phyloP scores from a whole-genome alignment of 2,888 invertebrate genomes.

The Scelioninae gen. 1 region DNA sequence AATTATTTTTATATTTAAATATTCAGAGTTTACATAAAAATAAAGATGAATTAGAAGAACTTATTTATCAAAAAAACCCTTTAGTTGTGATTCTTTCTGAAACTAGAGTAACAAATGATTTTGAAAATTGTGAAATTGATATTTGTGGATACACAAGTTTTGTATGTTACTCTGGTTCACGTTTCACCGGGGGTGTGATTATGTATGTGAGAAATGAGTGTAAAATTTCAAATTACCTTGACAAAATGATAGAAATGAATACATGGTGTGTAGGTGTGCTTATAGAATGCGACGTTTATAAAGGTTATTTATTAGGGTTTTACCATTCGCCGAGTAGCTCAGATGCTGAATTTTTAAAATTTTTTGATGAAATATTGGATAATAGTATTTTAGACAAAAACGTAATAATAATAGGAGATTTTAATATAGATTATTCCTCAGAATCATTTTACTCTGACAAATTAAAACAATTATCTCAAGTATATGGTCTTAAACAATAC shows the following conservation, averaged over 20 bases:
- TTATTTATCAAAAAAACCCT: not conserved
- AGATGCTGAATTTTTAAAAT: conserved; percentile 6
- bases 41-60: not conserved
- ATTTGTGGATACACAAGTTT: not conserved
- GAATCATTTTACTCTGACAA: not conserved
- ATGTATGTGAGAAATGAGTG: conserved; percentile 1
- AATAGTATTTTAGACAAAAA: not conserved
- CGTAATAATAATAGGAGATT: conserved; percentile 1
- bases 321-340: conserved; percentile 20
- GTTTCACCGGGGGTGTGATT: not conserved
- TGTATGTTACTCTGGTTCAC: not conserved
- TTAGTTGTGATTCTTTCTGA: not conserved
- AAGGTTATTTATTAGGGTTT: conserved; percentile 11
- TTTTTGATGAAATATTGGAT: not conserved
- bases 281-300: not conserved
- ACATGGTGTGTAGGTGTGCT: conserved; percentile 3
- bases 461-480: not conserved
- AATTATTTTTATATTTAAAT: conserved; percentile 5
- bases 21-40: conserved; percentile 4
- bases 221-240: not conserved
- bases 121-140: not conserved
- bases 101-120: not conserved
- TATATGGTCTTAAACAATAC: conserved; percentile 5
- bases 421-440: not conserved
- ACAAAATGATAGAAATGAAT: not conserved